A percentile compares a stretch with the other conserved stretches of the same genome.
These are phyloP conservation scores for Lasius fuliginosus DNA, from an alignment of 2,888 invertebrate genomes.

Conservation along the genomic window DNA sequence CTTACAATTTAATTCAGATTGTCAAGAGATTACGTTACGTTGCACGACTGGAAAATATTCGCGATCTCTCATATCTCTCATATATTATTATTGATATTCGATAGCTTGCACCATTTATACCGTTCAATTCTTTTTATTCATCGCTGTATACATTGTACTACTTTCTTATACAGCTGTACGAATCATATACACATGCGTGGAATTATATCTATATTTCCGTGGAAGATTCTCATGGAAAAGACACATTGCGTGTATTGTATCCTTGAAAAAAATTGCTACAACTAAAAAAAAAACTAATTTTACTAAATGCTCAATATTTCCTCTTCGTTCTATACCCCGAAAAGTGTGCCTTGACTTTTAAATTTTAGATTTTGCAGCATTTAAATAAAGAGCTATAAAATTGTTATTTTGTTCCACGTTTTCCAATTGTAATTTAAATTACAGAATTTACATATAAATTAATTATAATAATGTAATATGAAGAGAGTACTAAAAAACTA, in stretches of 20 bases:
- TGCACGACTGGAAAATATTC: neutral
- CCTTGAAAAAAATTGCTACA: neutral
- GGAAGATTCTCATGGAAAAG: neutral
- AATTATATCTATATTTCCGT: neutral
- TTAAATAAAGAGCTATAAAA: neutral
- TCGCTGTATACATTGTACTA: neutral
- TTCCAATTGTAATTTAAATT: slow-evolving; percentile 10
- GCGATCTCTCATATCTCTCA: neutral
- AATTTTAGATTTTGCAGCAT: slow-evolving; percentile 16
- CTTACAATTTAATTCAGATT: slow-evolving; percentile 9
- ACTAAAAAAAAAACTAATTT: neutral
- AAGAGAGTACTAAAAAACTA: neutral
- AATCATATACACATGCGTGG: neutral
- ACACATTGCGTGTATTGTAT: neutral
- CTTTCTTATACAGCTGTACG: neutral
- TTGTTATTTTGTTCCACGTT: neutral
- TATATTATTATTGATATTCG: slow-evolving; percentile 40
- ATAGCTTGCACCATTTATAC: neutral
- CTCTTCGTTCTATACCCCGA: neutral
- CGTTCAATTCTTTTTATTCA: slow-evolving; percentile 1
- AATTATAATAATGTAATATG: neutral
- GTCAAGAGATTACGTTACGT: neutral
- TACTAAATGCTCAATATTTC: neutral
- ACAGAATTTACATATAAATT: slow-evolving; percentile 1
- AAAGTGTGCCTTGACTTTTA: neutral